These are phyloP conservation scores for Nannobrachium achirus DNA, from an alignment of 2,113 vertebrate genomes.

Conservation along the genomic window DNA sequence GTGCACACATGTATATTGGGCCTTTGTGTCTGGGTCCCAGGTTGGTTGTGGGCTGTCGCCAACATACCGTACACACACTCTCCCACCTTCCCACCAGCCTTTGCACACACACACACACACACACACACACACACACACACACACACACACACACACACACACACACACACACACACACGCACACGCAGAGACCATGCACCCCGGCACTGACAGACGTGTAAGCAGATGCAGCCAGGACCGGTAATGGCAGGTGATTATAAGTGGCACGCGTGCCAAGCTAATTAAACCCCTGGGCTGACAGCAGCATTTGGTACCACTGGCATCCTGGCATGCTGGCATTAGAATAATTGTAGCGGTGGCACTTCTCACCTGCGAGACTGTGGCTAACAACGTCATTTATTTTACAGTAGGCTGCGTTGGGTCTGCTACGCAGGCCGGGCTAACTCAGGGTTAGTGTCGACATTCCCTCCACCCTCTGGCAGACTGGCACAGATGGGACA, in stretches of 20 bases:
- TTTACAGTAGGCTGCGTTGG: conserved; percentile 68
- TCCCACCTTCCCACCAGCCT: neutral
- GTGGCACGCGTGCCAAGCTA: conserved; percentile 91
- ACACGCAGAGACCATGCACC: conserved; percentile 58
- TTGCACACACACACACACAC: conserved; percentile 12
- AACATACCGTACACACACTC: conserved; percentile 4
- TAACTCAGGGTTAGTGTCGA: conserved; percentile 46
- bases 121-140: conserved; percentile 21
- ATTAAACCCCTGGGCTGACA: conserved; percentile 95
- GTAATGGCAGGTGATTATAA: conserved; percentile 99
- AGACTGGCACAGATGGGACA: conserved; percentile 34
- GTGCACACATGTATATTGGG: neutral
- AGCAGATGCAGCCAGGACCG: conserved; percentile 91
- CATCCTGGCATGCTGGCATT: conserved; percentile 88
- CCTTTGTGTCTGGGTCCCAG: conserved; percentile 41
- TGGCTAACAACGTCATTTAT: conserved; percentile 81
- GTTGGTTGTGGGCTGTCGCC: conserved; percentile 22
- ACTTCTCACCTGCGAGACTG: conserved; percentile 80
- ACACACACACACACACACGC: conserved; percentile 41
- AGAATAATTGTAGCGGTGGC: conserved; percentile 85
- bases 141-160: conserved; percentile 38
- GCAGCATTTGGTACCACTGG: conserved; percentile 90
- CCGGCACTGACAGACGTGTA: conserved; percentile 89
- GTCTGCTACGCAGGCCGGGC: conserved; percentile 51
- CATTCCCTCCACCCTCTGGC: conserved; percentile 21